phyloP scores from a whole-genome alignment of 2,113 vertebrate genomes.

The Gulo gulo region DNA sequence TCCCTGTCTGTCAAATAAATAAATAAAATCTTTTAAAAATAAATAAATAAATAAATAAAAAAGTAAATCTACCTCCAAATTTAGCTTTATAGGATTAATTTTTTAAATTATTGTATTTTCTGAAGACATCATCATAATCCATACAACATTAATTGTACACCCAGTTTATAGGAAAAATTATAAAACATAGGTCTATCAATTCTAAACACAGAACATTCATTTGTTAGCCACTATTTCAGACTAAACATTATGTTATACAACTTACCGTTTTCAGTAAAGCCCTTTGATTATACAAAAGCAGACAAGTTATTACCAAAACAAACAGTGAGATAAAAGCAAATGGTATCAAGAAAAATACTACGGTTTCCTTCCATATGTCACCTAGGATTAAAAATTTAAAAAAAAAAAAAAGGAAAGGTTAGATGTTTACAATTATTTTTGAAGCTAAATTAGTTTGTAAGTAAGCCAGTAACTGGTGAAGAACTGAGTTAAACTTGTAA shows the following conservation, averaged over 20 bases:
- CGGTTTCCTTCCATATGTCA: neutral
- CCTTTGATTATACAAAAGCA: conserved; percentile 46
- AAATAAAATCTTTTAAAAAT: too few species aligned
- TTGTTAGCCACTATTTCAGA: conserved; percentile 3
- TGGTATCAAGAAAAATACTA: conserved; percentile 38
- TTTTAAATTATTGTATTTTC: conserved; percentile 22
- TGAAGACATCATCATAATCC: neutral
- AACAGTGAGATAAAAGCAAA: neutral
- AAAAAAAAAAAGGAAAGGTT: neutral
- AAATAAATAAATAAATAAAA: too few species aligned
- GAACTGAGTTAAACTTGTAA: neutral
- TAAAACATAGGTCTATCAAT: neutral
- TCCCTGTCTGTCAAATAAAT: too few species aligned
- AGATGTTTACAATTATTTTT: conserved; percentile 22
- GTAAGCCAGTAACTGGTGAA: neutral
- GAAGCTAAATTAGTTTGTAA: conserved; percentile 36
- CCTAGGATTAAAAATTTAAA: conserved; percentile 64
- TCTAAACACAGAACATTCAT: neutral
- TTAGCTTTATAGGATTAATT: neutral
- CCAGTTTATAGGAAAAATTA: neutral
- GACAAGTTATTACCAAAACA: neutral
- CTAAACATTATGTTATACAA: neutral
- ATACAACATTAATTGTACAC: neutral
- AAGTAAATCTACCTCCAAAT: neutral
- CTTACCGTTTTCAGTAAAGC: conserved; percentile 54